Base-by-base conservation (phyloP, 2,888 invertebrate species). In the Orchesella flavescens region DNA sequence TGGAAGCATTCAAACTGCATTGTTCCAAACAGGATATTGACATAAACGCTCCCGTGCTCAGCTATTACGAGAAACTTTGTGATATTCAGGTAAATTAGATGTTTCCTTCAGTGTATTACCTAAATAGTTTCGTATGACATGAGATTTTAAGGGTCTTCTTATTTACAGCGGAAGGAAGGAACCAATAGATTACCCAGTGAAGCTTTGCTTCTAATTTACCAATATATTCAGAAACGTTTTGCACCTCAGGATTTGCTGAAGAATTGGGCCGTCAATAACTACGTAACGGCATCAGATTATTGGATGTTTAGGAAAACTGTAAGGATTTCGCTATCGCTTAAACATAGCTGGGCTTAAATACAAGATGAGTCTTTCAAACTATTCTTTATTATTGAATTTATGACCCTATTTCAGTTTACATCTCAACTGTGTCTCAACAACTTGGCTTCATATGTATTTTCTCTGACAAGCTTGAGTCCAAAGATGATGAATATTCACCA, bases 231-330 rank as follows among this genome's bases (percentile, higher is more conserved):
- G 91, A 93, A 93, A 55, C 95, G 93, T 78, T 96, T 96, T 95
- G 96, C 97, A 15, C 95, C 97, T 0, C 93, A 93, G 86, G 95
- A 93, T 1, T 92, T 98, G 90, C 91, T 99, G 9, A 94, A 94
- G 89, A 95, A 96, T 89, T 98, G 98, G 98, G 96, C 98, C 0
- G 90, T 94, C n/a, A 93, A 94, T 81, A 96, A 96, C 0, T 98
- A 96, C 91, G 93, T 94, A 7, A 94, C 95, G 2, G 96, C 98
- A 7, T 97, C 98, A 0, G 97, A 98, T 91, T 98, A 97, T 91
- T 99, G 98, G 97, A 97, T 97, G 79, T 98, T 99, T 91, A 93
- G 99, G 88, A 98, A 98, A 93, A 97, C 97, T 93, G 95, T 95
- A 86, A 34, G n/a, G 13, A 73, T 23, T 13, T 1, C 57, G 66